phyloP scores from a whole-genome alignment of 2,797 vertebrate genomes.

The Hipposideros larvatus region DNA sequence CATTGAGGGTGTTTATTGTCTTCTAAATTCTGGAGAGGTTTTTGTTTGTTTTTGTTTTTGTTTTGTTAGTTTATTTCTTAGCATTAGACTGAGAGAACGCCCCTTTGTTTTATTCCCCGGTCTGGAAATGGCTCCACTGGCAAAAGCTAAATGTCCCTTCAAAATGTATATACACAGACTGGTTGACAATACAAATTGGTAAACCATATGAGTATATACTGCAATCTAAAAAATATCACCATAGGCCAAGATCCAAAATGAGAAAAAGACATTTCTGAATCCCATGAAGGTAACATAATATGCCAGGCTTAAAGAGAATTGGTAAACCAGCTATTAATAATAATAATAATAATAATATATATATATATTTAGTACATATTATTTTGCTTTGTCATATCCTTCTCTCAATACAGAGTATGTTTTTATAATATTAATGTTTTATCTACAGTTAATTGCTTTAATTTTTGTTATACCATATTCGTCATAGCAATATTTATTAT shows the following conservation, averaged over 20 bases:
- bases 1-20: not conserved
- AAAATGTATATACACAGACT: constrained; percentile 58
- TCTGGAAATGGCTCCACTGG: constrained; percentile 51
- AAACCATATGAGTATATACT: constrained; percentile 55
- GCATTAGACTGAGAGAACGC: not conserved
- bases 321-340: not conserved
- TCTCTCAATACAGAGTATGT: not conserved
- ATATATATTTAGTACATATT: no score
- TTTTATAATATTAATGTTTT: constrained; percentile 61
- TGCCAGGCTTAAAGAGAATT: constrained; percentile 51
- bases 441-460: constrained; percentile 27
- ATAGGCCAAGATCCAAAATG: constrained; percentile 60
- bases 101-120: constrained; percentile 44
- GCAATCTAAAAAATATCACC: constrained; percentile 40
- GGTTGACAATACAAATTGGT: constrained; percentile 65
- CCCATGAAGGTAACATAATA: constrained; percentile 40
- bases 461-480: constrained; percentile 45
- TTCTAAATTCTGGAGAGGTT: constrained; percentile 26
- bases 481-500: constrained; percentile 37
- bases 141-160: constrained; percentile 64
- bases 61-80: constrained; percentile 61
- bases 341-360: no score
- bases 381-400: not conserved
- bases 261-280: constrained; percentile 71
- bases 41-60: not conserved